Base-by-base conservation (phyloP, 1,140 invertebrate species). In the Zaprionus nigranus region DNA sequence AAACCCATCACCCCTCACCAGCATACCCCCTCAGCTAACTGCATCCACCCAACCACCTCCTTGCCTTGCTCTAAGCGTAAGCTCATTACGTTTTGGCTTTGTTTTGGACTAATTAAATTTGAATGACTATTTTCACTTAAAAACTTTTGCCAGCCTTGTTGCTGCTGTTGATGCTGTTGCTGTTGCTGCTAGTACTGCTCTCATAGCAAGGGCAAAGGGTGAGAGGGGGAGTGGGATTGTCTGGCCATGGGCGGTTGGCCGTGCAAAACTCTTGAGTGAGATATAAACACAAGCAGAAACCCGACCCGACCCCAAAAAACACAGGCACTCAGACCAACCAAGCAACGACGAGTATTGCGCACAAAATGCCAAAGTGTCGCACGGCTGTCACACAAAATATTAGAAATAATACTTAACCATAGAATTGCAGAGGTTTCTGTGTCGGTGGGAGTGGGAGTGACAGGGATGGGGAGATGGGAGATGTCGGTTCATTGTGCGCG, bases 101-200 rank as follows among this genome's bases (percentile, higher is more conserved):
- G 85, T 90, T 90, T 90, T 90, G 85, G 76, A 90, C 85, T 90
- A 90, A 90, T 90, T 90, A 90, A 90, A 90, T 90, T 90, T 90
- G 85, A 90, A 90, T 90, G 85, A 90, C 85, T 90, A 90, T 90
- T 90, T 90, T 90, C 85, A 90, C 85, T 90, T 90, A 90, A 90
- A 90, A 90, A 90, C 72, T 90, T 90, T 81, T 78, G 78, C 74
- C 78, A 72, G 59, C 67, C 34, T 67, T 56, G 79, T 66, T 82
- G 63, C 34, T 68, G 51, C 30, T 30, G 64, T 17, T 76, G 76
- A 46, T 79, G 59, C 22, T 65, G 58, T 7, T 79, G 59, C 22
- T 65, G 58, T 7, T 54, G 34, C 5, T 63, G 68, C 20, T 30
- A 60, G n/a, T 72, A 67, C 56, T 79, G 59, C 17, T 73, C 30